phyloP scores from a whole-genome alignment of 2,113 vertebrate species.

The Nycticebus coucang region DNA sequence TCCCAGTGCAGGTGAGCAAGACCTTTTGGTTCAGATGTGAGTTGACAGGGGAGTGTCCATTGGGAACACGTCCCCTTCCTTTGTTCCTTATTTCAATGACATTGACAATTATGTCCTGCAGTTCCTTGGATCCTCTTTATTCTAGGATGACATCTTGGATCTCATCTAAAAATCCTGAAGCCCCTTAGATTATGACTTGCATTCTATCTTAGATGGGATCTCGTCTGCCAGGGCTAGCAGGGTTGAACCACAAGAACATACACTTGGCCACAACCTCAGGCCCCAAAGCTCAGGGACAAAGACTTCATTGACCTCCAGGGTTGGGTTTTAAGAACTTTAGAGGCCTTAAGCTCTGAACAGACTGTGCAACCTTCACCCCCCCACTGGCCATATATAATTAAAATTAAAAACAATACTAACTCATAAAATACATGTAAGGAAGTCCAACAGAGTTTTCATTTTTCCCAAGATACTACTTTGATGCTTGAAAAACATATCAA shows the following conservation, averaged over 20 bases:
- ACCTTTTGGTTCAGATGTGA: background rate
- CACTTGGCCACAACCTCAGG: constrained; percentile 1
- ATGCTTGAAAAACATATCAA: constrained; percentile 56
- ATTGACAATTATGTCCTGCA: background rate
- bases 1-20: background rate
- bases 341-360: constrained; percentile 30
- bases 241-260: background rate
- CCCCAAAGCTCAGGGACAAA: constrained; percentile 24
- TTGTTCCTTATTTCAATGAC: background rate
- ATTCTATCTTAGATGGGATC: background rate
- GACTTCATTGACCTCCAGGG: constrained; percentile 10
- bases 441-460: constrained; percentile 64
- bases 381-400: constrained; percentile 59
- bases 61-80: background rate
- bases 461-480: constrained; percentile 63
- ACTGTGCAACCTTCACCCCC: background rate
- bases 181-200: background rate
- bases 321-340: constrained; percentile 54
- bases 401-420: constrained; percentile 69
- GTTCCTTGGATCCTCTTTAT: background rate
- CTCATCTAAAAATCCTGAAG: background rate
- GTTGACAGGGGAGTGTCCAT: accelerated
- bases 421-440: constrained; percentile 60
- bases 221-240: background rate
- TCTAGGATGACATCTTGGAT: background rate